These are phyloP conservation scores for Lepidurus couesii DNA, from an alignment of 1,140 invertebrate genomes.

Conservation along the genomic window DNA sequence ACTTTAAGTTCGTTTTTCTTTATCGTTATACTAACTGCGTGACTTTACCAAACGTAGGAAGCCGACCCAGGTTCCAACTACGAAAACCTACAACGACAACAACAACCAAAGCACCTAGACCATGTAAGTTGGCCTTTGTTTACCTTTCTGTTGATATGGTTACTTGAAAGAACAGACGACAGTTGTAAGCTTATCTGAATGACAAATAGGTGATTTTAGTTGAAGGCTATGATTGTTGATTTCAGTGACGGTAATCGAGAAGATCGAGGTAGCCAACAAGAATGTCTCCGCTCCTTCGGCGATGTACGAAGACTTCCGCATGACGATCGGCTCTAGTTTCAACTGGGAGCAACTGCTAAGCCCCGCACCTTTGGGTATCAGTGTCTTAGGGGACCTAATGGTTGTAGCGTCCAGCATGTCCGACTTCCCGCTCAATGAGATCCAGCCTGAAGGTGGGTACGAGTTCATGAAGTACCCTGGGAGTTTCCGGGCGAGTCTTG, in stretches of 20 bases:
- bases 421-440: slow-evolving; percentile 23
- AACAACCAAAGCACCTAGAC: background rate
- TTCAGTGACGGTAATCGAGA: background rate
- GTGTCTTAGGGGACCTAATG: slow-evolving; percentile 28
- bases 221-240: too few species aligned
- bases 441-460: background rate
- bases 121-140: background rate
- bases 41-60: background rate
- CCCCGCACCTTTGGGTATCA: slow-evolving; percentile 23
- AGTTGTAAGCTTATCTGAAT: too few species aligned
- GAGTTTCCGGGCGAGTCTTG: slow-evolving; percentile 28
- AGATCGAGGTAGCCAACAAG: background rate
- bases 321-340: slow-evolving; percentile 22
- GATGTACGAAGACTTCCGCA: background rate
- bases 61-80: background rate
- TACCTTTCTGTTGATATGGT: too few species aligned
- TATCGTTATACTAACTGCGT: too few species aligned
- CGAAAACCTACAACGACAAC: background rate
- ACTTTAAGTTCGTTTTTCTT: too few species aligned
- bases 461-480: slow-evolving; percentile 13
- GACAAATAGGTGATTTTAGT: too few species aligned
- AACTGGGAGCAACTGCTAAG: slow-evolving; percentile 25
- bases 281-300: background rate
- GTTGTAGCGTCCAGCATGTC: background rate
- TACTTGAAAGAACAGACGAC: too few species aligned